phyloP scores from a whole-genome alignment of 2,888 invertebrate species.

The Noctua fimbriata region DNA sequence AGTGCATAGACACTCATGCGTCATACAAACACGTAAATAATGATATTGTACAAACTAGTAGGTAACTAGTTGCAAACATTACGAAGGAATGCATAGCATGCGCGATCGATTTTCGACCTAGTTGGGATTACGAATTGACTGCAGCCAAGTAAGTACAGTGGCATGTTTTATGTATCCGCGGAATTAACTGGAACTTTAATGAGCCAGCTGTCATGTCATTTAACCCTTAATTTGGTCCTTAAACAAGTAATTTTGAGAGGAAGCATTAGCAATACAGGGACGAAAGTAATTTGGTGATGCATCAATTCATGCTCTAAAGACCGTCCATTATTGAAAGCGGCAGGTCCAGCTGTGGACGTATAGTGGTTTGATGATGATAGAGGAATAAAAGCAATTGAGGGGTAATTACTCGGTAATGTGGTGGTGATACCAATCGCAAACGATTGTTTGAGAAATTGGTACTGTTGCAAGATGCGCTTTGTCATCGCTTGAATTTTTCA shows the following conservation, averaged over 20 bases:
- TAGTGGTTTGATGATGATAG: slow-evolving; percentile 17
- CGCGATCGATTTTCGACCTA: slow-evolving; percentile 70
- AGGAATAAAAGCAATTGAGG: slow-evolving; percentile 22
- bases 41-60: slow-evolving; percentile 40
- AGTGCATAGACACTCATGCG: background rate
- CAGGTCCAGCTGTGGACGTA: slow-evolving; percentile 27
- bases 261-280: slow-evolving; percentile 36
- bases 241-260: slow-evolving; percentile 42
- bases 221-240: slow-evolving; percentile 45
- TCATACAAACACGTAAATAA: slow-evolving; percentile 39
- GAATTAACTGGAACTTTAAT: slow-evolving; percentile 35
- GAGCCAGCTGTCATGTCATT: slow-evolving; percentile 48
- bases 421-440: background rate
- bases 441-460: slow-evolving; percentile 2
- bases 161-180: slow-evolving; percentile 49
- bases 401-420: slow-evolving; percentile 21
- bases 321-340: slow-evolving; percentile 32
- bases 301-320: slow-evolving; percentile 11
- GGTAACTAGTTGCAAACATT: slow-evolving; percentile 39
- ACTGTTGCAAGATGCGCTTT: background rate
- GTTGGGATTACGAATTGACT: slow-evolving; percentile 62
- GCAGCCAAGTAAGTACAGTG: slow-evolving; percentile 54
- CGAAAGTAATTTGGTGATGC: slow-evolving; percentile 25
- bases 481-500: background rate
- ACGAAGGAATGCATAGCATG: slow-evolving; percentile 58